These are phyloP conservation scores for Peromyscus eremicus DNA, from an alignment of 2,797 vertebrate species.

Conservation along the genomic window DNA sequence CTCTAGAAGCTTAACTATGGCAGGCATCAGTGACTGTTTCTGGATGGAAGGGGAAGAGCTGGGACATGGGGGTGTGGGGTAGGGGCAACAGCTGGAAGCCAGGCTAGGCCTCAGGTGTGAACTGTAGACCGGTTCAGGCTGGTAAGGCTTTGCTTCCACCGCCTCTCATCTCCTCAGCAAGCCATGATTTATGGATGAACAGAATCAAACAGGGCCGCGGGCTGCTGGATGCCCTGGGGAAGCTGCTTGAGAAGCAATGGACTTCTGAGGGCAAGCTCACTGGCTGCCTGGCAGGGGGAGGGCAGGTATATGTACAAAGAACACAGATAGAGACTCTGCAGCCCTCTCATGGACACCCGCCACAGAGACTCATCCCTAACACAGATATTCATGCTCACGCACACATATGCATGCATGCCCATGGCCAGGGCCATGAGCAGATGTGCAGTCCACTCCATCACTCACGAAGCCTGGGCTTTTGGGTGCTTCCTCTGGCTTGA, in stretches of 20 bases:
- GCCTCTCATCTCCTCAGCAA: constrained; percentile 74
- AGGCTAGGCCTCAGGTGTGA: constrained; percentile 55
- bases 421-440: not conserved
- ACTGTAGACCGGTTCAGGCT: not conserved
- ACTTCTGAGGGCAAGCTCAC: constrained; percentile 66
- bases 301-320: not conserved
- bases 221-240: constrained; percentile 69
- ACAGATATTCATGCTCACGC: not conserved
- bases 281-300: not conserved
- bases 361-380: not conserved
- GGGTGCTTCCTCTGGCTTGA: not conserved
- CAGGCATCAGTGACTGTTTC: not conserved
- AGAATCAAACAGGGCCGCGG: constrained; percentile 73
- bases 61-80: not conserved
- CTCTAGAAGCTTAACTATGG: not conserved
- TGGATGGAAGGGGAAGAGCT: not conserved
- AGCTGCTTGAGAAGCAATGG: constrained; percentile 35
- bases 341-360: not conserved
- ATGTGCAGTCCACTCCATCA: not conserved
- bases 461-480: not conserved
- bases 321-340: not conserved
- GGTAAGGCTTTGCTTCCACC: constrained; percentile 35
- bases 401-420: not conserved
- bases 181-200: constrained; percentile 81
- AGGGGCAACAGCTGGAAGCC: not conserved